A percentile compares a stretch with the other conserved stretches of the same genome.
These are phyloP conservation scores for Philaethria dido DNA, from an alignment of 2,888 invertebrate species.

Conservation along the genomic window DNA sequence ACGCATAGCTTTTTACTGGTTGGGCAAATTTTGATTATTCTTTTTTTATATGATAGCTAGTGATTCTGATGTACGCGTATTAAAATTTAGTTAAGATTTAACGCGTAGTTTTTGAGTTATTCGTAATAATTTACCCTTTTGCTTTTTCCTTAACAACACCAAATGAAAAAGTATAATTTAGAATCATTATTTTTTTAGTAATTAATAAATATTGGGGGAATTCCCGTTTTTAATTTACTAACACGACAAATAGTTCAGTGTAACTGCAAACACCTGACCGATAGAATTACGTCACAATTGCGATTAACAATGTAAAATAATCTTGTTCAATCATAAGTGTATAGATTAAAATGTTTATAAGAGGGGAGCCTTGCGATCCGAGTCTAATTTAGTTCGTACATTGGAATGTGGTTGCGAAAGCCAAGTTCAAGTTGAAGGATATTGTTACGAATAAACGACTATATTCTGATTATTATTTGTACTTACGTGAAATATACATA, in stretches of 20 bases:
- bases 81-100: no score
- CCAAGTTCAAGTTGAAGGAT: not conserved
- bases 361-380: not conserved
- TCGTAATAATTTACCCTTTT: no score
- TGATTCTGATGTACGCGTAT: no score
- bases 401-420: not conserved
- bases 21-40: no score
- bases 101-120: no score
- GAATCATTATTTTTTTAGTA: no score
- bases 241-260: not conserved
- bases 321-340: not conserved
- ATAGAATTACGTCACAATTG: not conserved
- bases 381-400: slow-evolving; percentile 5
- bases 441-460: not conserved
- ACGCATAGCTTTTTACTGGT: no score
- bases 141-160: not conserved
- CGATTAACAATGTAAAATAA: not conserved
- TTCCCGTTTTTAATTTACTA: not conserved
- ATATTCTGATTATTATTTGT: not conserved
- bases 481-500: no score
- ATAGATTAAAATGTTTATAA: not conserved
- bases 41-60: no score
- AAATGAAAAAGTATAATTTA: not conserved
- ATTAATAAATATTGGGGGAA: not conserved
- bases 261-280: not conserved